Conservation (phyloP, 2,113 vertebrate genomes). For the Mesembrinibis cayennensis region DNA sequence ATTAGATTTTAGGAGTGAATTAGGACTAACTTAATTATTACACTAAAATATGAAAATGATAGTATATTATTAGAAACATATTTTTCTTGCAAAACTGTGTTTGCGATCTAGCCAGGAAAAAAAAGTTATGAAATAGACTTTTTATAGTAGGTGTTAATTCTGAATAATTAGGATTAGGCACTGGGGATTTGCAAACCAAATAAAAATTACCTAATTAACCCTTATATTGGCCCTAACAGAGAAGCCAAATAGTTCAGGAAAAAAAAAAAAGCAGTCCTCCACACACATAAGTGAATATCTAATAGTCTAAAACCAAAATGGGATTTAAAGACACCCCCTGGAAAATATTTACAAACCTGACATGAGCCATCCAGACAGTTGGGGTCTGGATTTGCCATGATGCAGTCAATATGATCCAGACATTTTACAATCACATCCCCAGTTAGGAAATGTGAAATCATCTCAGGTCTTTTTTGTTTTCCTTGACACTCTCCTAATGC, state of each 20-base stretch:
- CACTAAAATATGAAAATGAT: conserved; percentile 49
- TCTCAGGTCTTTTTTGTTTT: background rate
- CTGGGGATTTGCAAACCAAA: conserved; percentile 70
- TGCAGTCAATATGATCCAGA: background rate
- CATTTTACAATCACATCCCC: background rate
- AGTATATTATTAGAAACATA: conserved; percentile 66
- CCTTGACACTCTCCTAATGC: background rate
- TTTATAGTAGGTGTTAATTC: conserved; percentile 70
- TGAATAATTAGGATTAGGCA: conserved; percentile 69
- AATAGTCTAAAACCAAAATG: background rate
- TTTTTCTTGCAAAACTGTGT: conserved; percentile 57
- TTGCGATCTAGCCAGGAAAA: conserved; percentile 2
- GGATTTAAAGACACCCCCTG: background rate
- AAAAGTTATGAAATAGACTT: conserved; percentile 53
- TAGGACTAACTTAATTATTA: conserved; percentile 57
- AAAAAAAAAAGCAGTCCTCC: background rate
- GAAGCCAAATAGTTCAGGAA: conserved; percentile 53
- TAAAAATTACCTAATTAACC: conserved; percentile 74
- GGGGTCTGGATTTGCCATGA: background rate
- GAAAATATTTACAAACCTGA: conserved; percentile 5
- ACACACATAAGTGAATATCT: background rate
- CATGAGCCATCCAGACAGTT: background rate
- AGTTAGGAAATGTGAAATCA: background rate
- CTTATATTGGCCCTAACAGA: conserved; percentile 61
- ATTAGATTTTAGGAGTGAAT: conserved; percentile 55